A percentile compares a stretch with the other conserved stretches of the same genome.
phyloP scores from a whole-genome alignment of 2,888 invertebrate genomes.

The Eudiplozoon nipponicum region DNA sequence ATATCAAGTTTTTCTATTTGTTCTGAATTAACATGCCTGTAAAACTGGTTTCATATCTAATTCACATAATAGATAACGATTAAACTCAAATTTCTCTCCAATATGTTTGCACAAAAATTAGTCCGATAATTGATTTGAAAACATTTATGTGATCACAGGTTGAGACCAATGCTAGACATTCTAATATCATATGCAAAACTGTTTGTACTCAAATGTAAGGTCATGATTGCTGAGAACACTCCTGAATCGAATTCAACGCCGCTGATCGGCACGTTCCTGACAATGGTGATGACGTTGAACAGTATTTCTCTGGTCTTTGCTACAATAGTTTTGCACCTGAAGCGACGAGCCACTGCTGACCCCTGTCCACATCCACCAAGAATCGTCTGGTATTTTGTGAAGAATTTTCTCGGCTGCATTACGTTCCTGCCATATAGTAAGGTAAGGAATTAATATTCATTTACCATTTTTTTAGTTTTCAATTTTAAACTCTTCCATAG shows the following conservation, averaged over 20 bases:
- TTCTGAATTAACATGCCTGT: too few relatives aligned
- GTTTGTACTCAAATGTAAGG: not conserved
- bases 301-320: slow-evolving; percentile 25
- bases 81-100: too few relatives aligned
- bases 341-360: slow-evolving; percentile 21
- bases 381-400: slow-evolving; percentile 20
- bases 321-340: slow-evolving; percentile 25
- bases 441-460: not conserved
- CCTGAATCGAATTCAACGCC: slow-evolving; percentile 26
- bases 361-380: slow-evolving; percentile 21
- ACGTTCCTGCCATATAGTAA: slow-evolving; percentile 17
- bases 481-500: too few relatives aligned
- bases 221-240: slow-evolving; percentile 26
- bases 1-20: too few relatives aligned
- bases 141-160: too few relatives aligned
- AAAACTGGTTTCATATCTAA: too few relatives aligned
- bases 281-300: slow-evolving; percentile 26
- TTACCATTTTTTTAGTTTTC: too few relatives aligned
- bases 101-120: too few relatives aligned
- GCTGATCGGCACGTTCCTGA: slow-evolving; percentile 23
- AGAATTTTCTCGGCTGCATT: slow-evolving; percentile 20
- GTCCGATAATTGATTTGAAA: too few relatives aligned
- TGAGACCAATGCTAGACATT: too few relatives aligned
- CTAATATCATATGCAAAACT: too few relatives aligned
- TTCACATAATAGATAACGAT: too few relatives aligned